Percentiles rank a stretch among this genome's conserved stretches.
Evolutionary conservation across 1,140 invertebrate species (phyloP).

Genomic region (Drosophila pseudoobscura): DNA sequence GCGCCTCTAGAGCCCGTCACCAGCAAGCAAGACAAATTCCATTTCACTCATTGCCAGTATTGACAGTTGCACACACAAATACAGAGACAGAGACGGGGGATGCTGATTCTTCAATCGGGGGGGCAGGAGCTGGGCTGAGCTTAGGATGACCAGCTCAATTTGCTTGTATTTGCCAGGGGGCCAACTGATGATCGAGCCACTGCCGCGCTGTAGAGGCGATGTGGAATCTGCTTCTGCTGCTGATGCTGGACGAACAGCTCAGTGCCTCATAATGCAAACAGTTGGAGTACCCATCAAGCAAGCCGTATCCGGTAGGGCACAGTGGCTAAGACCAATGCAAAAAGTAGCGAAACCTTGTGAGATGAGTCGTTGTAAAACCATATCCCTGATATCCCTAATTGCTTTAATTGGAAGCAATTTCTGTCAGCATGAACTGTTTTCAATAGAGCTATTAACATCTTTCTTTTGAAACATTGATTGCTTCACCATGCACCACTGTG

Average conservation of each 20-base stretch:
- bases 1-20: slow-evolving; percentile 56
- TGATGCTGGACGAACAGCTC: slow-evolving; percentile 28
- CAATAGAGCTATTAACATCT: too few relatives aligned
- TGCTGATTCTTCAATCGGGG: slow-evolving; percentile 1
- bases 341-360: too few relatives aligned
- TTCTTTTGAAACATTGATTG: neutral
- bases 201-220: slow-evolving; percentile 23
- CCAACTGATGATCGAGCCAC: slow-evolving; percentile 63
- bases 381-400: neutral
- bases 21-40: slow-evolving; percentile 78
- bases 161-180: slow-evolving; percentile 46
- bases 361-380: too few relatives aligned
- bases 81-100: slow-evolving; percentile 8
- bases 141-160: slow-evolving; percentile 36
- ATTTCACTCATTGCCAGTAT: slow-evolving; percentile 76
- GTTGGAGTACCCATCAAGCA: slow-evolving; percentile 66
- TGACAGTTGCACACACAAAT: slow-evolving; percentile 52
- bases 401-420: too few relatives aligned
- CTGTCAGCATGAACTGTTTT: too few relatives aligned
- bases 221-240: slow-evolving; percentile 5
- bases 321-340: slow-evolving; percentile 8
- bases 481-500: neutral
- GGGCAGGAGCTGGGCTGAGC: neutral
- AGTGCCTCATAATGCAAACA: slow-evolving; percentile 77
- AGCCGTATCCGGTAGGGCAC: slow-evolving; percentile 56